A percentile compares a stretch with the other conserved stretches of the same genome.
phyloP scores from a whole-genome alignment of 2,113 vertebrate genomes.

The Zosterops pallidus region DNA sequence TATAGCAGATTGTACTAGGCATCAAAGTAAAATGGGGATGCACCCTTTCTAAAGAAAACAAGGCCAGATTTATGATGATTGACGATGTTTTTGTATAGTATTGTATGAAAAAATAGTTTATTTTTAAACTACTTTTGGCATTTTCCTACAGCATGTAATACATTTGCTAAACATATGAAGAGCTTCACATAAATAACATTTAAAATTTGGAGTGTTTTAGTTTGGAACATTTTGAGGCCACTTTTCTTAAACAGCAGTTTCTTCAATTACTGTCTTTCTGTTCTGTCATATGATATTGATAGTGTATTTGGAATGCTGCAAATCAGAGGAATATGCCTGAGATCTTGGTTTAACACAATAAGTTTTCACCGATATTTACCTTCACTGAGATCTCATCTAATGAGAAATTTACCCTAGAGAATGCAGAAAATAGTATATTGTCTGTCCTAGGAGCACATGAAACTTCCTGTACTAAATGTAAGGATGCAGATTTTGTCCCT shows the following conservation, averaged over 20 bases:
- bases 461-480: neutral
- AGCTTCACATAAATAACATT: conserved; percentile 33
- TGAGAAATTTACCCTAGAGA: neutral
- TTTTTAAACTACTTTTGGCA: conserved; percentile 46
- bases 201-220: conserved; percentile 38
- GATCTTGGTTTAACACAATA: neutral
- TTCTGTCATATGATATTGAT: conserved; percentile 23
- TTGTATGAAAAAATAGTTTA: conserved; percentile 31
- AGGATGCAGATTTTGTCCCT: neutral
- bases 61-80: conserved; percentile 21
- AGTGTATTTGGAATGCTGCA: neutral
- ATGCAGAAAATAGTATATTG: neutral
- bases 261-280: conserved; percentile 2
- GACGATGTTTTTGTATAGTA: conserved; percentile 9
- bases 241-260: neutral
- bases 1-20: conserved; percentile 14
- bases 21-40: conserved; percentile 20
- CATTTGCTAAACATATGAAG: conserved; percentile 59
- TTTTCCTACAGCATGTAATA: conserved; percentile 32
- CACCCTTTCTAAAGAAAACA: conserved; percentile 15
- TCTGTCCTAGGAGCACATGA: neutral
- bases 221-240: conserved; percentile 40
- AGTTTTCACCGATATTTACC: neutral
- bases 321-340: neutral
- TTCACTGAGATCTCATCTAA: neutral